Base-by-base conservation (phyloP, 2,797 vertebrate species). In the Pyrocephalus nanus region DNA sequence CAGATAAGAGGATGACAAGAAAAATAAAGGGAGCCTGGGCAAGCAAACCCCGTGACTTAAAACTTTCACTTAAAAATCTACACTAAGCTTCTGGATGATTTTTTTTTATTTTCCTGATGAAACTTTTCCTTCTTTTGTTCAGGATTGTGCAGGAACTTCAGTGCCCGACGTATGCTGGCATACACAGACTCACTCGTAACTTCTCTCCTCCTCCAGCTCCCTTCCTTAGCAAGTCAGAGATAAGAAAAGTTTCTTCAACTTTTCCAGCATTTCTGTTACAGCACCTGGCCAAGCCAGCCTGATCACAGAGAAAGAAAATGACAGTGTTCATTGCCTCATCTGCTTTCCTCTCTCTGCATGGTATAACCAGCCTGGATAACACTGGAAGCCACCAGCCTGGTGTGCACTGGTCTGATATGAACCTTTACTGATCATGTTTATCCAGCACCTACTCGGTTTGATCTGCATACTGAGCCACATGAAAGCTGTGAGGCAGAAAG, bases 401-500 rank as follows among this genome's bases (percentile, higher is more conserved):
- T 92, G 81, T 91, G 92, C 92, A 92, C 47, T 0, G 6, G 61
- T 79, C 92, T 93, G 95, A 94, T 95, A 94, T 53, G 91, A 96
- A 51, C 87, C 85, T 93, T 92, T 75, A 80, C 89, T 70, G 95
- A 94, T 95, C 91, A 61, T 92, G 93, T 95, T 96, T 90, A 93
- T 78, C 92, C 89, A 91, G 91, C 93, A 92, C 79, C 76, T 86
- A 90, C 96, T 75, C 61, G 0, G 88, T 91, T 83, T 88, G 73
- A 95, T 95, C 93, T 96, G 95, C 95, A 96, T 96, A 92, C 75
- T 0, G 0, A 93, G 79, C 75, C 91, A 86, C 89, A 95, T 40
- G 93, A 78, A 92, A 91, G 87, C 95, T 91, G 54, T 95, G 95
- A 97, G 92, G 96, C 95, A 96, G 95, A 96, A 96, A 97, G 71